Conservation (phyloP, 2,113 vertebrate species). For the Addax nasomaculatus region DNA sequence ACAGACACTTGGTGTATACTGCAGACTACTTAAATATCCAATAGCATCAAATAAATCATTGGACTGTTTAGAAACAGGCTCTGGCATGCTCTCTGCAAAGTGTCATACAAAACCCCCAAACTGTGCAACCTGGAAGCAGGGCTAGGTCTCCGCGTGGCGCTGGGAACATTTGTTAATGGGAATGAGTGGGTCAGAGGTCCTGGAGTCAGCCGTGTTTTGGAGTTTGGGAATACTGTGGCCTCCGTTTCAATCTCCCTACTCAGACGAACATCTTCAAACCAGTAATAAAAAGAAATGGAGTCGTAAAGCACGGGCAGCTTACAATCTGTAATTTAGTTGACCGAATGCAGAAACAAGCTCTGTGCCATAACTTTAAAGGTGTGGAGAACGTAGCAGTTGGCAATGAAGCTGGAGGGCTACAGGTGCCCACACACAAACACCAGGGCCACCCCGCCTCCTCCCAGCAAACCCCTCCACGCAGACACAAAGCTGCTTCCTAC, state of each 20-base stretch:
- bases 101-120: neutral
- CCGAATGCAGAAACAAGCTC: neutral
- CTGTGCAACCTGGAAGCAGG: neutral
- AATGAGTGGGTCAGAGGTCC: slow-evolving; percentile 24
- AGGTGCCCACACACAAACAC: accelerated
- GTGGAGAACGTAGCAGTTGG: accelerated
- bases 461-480: neutral
- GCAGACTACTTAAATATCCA: slow-evolving; percentile 71
- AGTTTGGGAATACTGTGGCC: neutral
- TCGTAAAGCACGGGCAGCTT: accelerated
- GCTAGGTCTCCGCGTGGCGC: neutral
- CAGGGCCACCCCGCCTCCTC: accelerated
- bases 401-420: neutral
- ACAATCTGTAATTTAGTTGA: neutral
- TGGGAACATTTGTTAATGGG: neutral
- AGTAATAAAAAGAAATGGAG: neutral
- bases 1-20: slow-evolving; percentile 67
- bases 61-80: slow-evolving; percentile 63
- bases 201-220: neutral
- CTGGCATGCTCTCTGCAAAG: slow-evolving; percentile 45
- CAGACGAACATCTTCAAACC: neutral
- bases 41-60: slow-evolving; percentile 71
- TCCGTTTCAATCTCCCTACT: neutral
- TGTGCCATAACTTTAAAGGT: neutral
- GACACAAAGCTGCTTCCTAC: too few species aligned